Conservation (phyloP, 2,113 vertebrate species). For the Caracal caracal region DNA sequence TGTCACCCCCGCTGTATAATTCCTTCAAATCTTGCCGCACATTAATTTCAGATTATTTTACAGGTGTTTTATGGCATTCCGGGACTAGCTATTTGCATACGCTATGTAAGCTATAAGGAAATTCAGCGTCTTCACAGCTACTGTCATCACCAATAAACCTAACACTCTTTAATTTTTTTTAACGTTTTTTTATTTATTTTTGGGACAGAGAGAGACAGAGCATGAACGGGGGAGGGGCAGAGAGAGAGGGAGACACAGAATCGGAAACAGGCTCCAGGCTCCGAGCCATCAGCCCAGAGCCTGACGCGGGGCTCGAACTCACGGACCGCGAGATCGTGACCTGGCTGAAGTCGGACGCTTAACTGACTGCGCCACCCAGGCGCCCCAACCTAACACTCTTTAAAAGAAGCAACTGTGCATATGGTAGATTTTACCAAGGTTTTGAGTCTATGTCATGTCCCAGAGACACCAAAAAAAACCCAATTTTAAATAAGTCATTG, state of each 20-base stretch:
- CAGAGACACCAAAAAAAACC: not conserved
- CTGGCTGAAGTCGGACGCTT: no score
- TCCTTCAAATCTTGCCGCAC: not conserved
- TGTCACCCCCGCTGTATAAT: not conserved
- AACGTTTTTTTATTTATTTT: no score
- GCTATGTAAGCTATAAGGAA: not conserved
- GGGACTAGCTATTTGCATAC: not conserved
- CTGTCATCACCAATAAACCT: not conserved
- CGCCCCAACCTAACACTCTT: not conserved
- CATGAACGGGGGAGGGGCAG: no score
- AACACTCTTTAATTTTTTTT: not conserved
- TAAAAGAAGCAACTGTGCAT: not conserved
- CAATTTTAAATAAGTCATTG: not conserved
- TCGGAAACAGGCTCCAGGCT: no score
- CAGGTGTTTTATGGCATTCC: not conserved
- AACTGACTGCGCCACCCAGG: no score
- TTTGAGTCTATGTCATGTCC: not conserved
- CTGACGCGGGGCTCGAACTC: no score
- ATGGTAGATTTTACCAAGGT: not conserved
- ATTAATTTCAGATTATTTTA: conserved; percentile 19
- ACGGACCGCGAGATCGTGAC: no score
- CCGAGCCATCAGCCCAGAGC: no score
- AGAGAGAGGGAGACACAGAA: no score
- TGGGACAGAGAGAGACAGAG: no score
- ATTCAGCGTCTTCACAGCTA: not conserved